phyloP scores from a whole-genome alignment of 2,113 vertebrate species.

The Ploceus nigricollis region DNA sequence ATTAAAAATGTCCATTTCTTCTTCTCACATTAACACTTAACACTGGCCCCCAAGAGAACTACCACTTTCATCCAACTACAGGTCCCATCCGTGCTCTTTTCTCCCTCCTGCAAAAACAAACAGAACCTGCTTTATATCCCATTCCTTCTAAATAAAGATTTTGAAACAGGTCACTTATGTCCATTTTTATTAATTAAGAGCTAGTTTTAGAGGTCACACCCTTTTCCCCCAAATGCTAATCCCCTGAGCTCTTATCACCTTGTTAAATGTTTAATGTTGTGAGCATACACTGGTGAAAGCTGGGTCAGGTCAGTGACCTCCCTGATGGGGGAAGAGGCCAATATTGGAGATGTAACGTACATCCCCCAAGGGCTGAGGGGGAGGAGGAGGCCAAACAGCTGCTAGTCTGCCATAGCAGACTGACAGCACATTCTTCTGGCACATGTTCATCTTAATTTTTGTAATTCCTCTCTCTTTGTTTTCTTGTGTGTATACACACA shows the following conservation, averaged over 20 bases:
- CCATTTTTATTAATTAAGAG: background rate
- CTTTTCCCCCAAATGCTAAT: background rate
- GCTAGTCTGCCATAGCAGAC: background rate
- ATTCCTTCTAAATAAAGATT: background rate
- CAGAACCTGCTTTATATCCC: background rate
- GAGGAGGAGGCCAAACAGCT: background rate
- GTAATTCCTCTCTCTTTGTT: background rate
- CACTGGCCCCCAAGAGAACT: background rate
- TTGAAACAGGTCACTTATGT: background rate
- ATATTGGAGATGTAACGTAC: background rate
- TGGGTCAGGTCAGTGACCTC: background rate
- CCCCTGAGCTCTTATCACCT: background rate
- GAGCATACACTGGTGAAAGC: background rate
- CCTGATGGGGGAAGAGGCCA: background rate
- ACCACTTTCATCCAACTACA: background rate
- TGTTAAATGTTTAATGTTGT: constrained; percentile 7
- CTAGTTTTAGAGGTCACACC: background rate
- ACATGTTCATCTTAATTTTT: background rate
- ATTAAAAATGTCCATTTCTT: background rate
- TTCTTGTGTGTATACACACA: fast-evolving
- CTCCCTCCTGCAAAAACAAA: background rate
- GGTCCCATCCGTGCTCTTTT: background rate
- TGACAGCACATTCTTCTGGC: background rate
- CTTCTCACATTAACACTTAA: background rate
- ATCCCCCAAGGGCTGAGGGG: background rate